Evolutionary conservation across 2,113 vertebrate genomes (phyloP), one percentile per base, ranked within the genome.

Genomic region (Turnix velox): DNA sequence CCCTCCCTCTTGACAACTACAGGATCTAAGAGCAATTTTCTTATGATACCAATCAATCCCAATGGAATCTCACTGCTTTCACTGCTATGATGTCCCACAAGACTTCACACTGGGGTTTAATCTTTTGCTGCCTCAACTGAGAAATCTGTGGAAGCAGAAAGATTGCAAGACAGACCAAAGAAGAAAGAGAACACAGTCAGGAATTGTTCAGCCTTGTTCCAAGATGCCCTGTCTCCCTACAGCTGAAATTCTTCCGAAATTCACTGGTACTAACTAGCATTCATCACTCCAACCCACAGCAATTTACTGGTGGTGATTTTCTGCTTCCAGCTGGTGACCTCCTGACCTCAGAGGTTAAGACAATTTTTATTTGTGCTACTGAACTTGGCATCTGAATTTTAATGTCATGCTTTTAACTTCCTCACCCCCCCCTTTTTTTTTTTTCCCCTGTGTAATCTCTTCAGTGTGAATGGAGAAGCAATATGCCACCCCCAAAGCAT

Each of bases 231-330:
- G 49, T 92, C 87, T 94, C 77, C 42, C 79, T 94, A 54, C 79
- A 90, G 95, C 82, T 97, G 90, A 93, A 71, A 79, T 82, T 95
- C 91, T 93, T 97, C 96, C 96, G 95, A 92, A 97, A 97, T 95
- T 88, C 79, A 62, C 75, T 79, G 84, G 76, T 93, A 85, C 94
- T 97, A 97, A 97, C 91, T 92, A 96, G 90, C 94, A 96, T 97
- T 97, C 96, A 97, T 95, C 96, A 94, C 94, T 95, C 85, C 40
- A 83, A 75, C 87, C 87, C 88, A 93, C 76, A 90, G 73, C 74
- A 94, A 94, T 97, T 96, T 96, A 94, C 93, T 96, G 95, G 95
- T 96, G 88, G 96, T 33, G 42, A 91, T 96, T 97, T 97, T 97
- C 85, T 6, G 45, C 95, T 96, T 97, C 94, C 96, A 97, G 96